Evolutionary conservation across 2,888 invertebrate species (phyloP).

Genomic region (Acanthoscelides obtectus): DNA sequence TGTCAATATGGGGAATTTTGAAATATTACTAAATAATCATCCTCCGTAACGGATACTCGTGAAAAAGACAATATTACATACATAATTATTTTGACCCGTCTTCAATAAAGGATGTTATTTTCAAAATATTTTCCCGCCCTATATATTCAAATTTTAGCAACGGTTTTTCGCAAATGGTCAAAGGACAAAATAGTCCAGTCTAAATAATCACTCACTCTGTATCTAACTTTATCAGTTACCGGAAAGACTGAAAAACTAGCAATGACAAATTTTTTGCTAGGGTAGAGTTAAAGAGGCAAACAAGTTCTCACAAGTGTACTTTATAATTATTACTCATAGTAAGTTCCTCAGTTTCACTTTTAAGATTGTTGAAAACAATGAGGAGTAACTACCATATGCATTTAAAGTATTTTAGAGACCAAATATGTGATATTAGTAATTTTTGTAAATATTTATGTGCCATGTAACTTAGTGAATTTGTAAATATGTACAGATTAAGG

Average conservation of each 20-base stretch:
- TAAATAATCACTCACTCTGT: too few relatives aligned
- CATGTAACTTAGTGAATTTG: not conserved
- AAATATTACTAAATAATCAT: too few relatives aligned
- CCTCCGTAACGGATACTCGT: too few relatives aligned
- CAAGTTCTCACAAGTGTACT: not conserved
- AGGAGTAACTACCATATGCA: not conserved
- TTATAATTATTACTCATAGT: not conserved
- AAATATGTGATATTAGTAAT: not conserved
- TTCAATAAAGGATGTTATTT: too few relatives aligned
- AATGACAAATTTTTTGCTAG: not conserved
- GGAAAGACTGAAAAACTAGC: not conserved
- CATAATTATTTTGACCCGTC: too few relatives aligned
- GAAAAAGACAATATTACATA: too few relatives aligned
- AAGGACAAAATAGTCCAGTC: too few relatives aligned
- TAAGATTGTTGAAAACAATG: not conserved
- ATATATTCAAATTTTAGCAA: too few relatives aligned
- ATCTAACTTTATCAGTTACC: not conserved
- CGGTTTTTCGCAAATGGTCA: too few relatives aligned
- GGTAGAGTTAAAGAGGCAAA: too few relatives aligned
- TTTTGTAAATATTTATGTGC: not conserved
- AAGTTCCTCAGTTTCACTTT: not conserved
- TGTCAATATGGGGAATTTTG: too few relatives aligned
- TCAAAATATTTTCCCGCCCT: too few relatives aligned
- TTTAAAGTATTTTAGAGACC: not conserved
- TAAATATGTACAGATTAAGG: not conserved